Conservation (phyloP, 2,888 invertebrate species). For the Ptychoptera albimana region DNA sequence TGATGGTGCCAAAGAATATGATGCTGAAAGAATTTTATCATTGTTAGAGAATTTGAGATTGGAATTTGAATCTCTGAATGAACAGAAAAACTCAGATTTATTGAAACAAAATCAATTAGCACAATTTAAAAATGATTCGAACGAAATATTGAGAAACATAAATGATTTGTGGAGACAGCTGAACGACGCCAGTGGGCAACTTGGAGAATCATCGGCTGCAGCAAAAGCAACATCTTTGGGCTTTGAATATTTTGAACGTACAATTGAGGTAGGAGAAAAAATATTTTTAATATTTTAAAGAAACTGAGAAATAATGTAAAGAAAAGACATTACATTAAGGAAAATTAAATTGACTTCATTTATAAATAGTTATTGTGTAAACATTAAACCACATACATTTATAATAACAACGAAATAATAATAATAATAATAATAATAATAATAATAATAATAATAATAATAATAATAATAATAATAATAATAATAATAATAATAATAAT, state of each 20-base stretch:
- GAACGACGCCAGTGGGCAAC: constrained; percentile 45
- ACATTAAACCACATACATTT: no score
- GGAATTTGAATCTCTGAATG: constrained; percentile 48
- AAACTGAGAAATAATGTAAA: no score
- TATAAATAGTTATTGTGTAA: constrained; percentile 1
- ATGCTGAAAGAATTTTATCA: constrained; percentile 49
- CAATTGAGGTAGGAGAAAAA: constrained; percentile 44
- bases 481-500: no score
- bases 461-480: no score
- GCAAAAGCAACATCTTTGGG: constrained; percentile 53
- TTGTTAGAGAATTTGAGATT: constrained; percentile 41
- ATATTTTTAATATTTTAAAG: no score
- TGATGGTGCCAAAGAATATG: constrained; percentile 44
- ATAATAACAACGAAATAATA: no score
- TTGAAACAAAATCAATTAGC: constrained; percentile 52
- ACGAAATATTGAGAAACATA: constrained; percentile 52
- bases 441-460: no score
- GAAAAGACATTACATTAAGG: constrained; percentile 2
- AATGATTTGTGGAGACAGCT: constrained; percentile 48
- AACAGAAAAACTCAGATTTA: constrained; percentile 38
- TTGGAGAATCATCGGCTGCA: constrained; percentile 52
- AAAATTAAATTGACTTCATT: constrained; percentile 1
- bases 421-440: no score
- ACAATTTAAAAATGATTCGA: constrained; percentile 51
- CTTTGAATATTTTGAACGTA: constrained; percentile 61